Conservation (phyloP, 2,888 invertebrate species). For the Eupithecia inturbata region DNA sequence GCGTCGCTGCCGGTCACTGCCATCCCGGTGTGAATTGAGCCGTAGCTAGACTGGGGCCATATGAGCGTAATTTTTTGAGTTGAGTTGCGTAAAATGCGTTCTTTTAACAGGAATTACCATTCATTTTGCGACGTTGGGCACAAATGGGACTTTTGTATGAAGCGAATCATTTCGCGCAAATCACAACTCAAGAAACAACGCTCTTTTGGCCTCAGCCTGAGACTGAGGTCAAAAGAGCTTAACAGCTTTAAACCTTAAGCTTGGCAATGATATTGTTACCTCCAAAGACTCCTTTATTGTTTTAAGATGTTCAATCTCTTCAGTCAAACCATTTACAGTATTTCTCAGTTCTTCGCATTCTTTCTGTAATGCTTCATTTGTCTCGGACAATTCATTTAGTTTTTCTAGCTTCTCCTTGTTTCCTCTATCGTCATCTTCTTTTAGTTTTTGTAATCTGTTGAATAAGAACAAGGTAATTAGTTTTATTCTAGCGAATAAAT, state of each 20-base stretch:
- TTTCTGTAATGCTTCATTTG: slow-evolving; percentile 57
- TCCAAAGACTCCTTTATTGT: slow-evolving; percentile 58
- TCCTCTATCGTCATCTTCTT: slow-evolving; percentile 61
- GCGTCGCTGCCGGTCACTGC: too few species aligned
- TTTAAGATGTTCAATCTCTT: slow-evolving; percentile 63
- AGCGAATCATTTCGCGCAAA: not conserved
- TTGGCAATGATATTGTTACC: slow-evolving; percentile 48
- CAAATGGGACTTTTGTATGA: not conserved
- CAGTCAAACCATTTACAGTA: slow-evolving; percentile 45
- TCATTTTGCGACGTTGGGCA: not conserved
- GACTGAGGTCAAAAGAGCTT: too few species aligned
- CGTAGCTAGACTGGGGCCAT: too few species aligned
- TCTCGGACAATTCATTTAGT: slow-evolving; percentile 63
- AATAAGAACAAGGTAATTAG: not conserved
- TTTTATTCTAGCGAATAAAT: too few species aligned
- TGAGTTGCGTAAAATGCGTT: too few species aligned
- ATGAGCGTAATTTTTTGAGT: too few species aligned
- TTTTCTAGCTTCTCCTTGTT: slow-evolving; percentile 62
- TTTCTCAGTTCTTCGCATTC: slow-evolving; percentile 53
- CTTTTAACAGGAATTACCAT: not conserved
- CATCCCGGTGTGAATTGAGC: too few species aligned
- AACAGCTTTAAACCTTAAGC: not conserved
- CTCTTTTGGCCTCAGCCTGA: not conserved
- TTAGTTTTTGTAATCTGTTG: slow-evolving; percentile 65
- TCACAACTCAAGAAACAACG: not conserved